Percentiles rank a stretch among this genome's conserved stretches.
These are phyloP conservation scores for Campylorhamphus procurvoides DNA, from an alignment of 2,113 vertebrate genomes.

Conservation along the genomic window DNA sequence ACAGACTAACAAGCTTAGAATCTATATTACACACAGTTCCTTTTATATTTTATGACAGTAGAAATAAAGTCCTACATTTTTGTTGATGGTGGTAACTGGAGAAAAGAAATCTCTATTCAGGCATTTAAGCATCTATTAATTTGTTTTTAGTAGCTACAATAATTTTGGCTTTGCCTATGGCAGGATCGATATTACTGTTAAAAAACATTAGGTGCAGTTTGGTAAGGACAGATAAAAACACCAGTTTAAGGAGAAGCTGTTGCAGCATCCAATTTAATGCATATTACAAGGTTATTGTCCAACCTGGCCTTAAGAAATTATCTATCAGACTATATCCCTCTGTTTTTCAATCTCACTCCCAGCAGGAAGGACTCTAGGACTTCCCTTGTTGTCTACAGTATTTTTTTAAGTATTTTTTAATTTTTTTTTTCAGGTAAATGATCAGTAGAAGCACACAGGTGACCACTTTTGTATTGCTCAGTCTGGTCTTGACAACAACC, in stretches of 20 bases:
- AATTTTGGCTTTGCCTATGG: constrained; percentile 28
- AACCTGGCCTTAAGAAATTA: constrained; percentile 27
- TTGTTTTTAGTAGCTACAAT: neutral
- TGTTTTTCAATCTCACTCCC: constrained; percentile 26
- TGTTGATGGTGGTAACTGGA: neutral
- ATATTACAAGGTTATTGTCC: neutral
- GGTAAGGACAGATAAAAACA: neutral
- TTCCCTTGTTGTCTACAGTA: constrained; percentile 6
- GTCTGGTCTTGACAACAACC: neutral
- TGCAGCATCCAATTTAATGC: neutral
- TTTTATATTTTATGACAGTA: neutral
- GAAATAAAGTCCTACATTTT: neutral
- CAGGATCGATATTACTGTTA: constrained; percentile 23
- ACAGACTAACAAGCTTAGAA: neutral
- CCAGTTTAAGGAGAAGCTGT: neutral
- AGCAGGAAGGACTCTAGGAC: neutral
- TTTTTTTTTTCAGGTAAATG: neutral
- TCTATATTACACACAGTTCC: accelerated
- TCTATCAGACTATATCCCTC: constrained; percentile 6
- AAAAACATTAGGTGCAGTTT: neutral
- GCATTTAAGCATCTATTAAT: neutral
- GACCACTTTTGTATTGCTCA: neutral
- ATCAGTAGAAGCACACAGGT: neutral
- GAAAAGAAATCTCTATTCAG: neutral
- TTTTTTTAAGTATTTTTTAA: neutral